Conservation (phyloP, 2,888 invertebrate species). For the Trissolcus japonicus region DNA sequence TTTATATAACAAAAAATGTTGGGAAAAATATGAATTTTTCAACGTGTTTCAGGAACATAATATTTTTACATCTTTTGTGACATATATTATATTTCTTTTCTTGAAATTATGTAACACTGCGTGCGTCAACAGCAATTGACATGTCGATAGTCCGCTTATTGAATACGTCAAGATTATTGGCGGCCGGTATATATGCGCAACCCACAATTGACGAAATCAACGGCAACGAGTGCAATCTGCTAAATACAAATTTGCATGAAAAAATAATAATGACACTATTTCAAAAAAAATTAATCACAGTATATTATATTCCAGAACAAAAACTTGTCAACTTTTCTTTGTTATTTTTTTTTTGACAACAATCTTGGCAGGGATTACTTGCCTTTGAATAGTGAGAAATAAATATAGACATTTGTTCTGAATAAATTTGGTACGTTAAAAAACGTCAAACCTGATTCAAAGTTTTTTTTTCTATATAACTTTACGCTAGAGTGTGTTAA, state of each 20-base stretch:
- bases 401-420: no score
- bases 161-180: slow-evolving; percentile 63
- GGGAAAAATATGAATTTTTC: not conserved
- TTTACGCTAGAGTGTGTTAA: slow-evolving; percentile 5
- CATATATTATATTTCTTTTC: slow-evolving; percentile 17
- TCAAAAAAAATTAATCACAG: not conserved
- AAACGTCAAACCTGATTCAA: no score
- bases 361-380: not conserved
- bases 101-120: slow-evolving; percentile 45
- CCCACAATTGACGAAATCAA: slow-evolving; percentile 54
- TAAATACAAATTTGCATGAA: slow-evolving; percentile 11
- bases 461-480: no score
- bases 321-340: no score
- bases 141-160: slow-evolving; percentile 57
- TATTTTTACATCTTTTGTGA: not conserved
- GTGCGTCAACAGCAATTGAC: slow-evolving; percentile 62
- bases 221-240: slow-evolving; percentile 43
- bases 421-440: no score
- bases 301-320: not conserved
- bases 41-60: not conserved
- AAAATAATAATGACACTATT: not conserved
- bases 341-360: not conserved
- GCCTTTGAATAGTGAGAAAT: not conserved
- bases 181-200: slow-evolving; percentile 47
- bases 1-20: not conserved